phyloP scores from a whole-genome alignment of 2,888 invertebrate genomes.

The Holacanthella duospinosa region DNA sequence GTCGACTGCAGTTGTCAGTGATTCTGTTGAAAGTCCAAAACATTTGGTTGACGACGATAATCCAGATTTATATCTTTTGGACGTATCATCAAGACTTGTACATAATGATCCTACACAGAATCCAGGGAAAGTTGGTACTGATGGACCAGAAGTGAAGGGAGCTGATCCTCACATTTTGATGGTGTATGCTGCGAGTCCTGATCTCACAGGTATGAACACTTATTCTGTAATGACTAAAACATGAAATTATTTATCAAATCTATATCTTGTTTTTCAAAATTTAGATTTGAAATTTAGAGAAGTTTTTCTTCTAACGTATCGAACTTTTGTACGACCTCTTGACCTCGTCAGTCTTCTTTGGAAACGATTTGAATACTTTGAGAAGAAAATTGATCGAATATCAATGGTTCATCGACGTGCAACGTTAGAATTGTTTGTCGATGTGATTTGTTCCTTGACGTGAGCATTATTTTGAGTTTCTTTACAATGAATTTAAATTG shows the following conservation, averaged over 20 bases:
- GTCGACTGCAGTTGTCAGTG: not conserved
- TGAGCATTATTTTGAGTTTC: conserved; percentile 51
- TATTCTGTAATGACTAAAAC: not conserved
- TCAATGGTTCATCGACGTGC: conserved; percentile 56
- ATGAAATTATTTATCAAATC: not conserved
- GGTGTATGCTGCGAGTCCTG: conserved; percentile 89
- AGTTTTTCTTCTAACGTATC: conserved; percentile 94
- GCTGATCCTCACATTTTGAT: conserved; percentile 89
- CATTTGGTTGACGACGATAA: conserved; percentile 26
- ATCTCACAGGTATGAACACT: conserved; percentile 58
- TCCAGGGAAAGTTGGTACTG: conserved; percentile 40
- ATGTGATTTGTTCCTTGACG: conserved; percentile 94
- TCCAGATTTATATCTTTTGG: conserved; percentile 27
- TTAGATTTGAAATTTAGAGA: conserved; percentile 88
- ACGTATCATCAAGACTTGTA: conserved; percentile 27
- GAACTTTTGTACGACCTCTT: conserved; percentile 82
- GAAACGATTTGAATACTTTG: conserved; percentile 62
- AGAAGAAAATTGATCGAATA: conserved; percentile 29
- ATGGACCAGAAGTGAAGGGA: conserved; percentile 83
- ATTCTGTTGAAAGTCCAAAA: conserved; percentile 14
- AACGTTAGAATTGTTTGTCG: conserved; percentile 81
- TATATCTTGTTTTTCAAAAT: not conserved
- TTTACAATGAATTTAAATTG: no score
- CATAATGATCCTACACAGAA: conserved; percentile 21
- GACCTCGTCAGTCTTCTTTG: conserved; percentile 77